Conservation (phyloP, 2,797 vertebrate species). For the Thalassophryne amazonica region DNA sequence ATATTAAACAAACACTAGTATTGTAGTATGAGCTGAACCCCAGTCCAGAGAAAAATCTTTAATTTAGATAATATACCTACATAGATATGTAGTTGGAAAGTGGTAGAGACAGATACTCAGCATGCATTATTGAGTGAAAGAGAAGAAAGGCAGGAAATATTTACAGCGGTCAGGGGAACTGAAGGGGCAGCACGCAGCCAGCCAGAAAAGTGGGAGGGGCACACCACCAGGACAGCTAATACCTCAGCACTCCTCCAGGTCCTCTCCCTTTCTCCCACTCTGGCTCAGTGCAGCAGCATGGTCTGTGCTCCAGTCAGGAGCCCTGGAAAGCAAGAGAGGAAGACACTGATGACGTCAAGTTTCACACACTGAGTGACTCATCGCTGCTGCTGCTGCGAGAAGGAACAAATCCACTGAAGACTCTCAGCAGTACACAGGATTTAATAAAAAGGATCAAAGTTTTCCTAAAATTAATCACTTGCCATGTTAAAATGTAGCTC, state of each 20-base stretch:
- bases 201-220: constrained; percentile 42
- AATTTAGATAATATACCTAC: too few relatives aligned
- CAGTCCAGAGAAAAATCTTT: too few relatives aligned
- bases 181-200: constrained; percentile 39
- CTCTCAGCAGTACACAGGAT: constrained; percentile 16
- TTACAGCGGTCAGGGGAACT: constrained; percentile 54
- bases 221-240: constrained; percentile 49
- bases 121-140: constrained; percentile 15
- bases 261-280: constrained; percentile 53
- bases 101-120: neutral
- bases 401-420: constrained; percentile 40
- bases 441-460: constrained; percentile 7
- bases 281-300: constrained; percentile 71
- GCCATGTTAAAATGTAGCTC: neutral
- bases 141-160: constrained; percentile 24
- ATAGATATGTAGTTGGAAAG: too few relatives aligned
- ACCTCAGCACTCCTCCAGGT: constrained; percentile 58
- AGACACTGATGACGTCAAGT: constrained; percentile 71
- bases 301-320: constrained; percentile 62
- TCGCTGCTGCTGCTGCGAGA: constrained; percentile 63
- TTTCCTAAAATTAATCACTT: too few relatives aligned
- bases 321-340: constrained; percentile 64
- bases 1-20: too few relatives aligned
- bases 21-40: too few relatives aligned
- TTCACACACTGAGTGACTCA: constrained; percentile 74